These are phyloP conservation scores for Sebastes melanostomus DNA, from an alignment of 2,797 vertebrate species.

Conservation along the genomic window DNA sequence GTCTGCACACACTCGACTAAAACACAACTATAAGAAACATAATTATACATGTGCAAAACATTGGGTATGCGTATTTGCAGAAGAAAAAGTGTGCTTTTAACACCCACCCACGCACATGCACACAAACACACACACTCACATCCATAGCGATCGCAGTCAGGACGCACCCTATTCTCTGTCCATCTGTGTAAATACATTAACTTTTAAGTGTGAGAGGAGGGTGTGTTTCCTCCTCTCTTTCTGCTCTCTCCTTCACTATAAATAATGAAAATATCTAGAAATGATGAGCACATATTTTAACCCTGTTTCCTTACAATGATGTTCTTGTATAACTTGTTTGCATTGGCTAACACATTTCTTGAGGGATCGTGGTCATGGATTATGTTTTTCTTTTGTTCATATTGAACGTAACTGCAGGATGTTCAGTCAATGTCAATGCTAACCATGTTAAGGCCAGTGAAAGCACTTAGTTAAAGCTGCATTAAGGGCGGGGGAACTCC, in stretches of 20 bases:
- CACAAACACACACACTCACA: not conserved
- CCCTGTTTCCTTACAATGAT: not conserved
- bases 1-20: not conserved
- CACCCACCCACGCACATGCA: not conserved
- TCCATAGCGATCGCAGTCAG: not conserved
- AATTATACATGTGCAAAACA: not conserved
- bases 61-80: not conserved
- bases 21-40: not conserved
- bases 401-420: not conserved
- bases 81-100: not conserved
- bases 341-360: not conserved
- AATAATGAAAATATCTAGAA: not conserved
- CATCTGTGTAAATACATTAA: conserved; percentile 55
- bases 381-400: too few species aligned
- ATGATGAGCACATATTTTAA: not conserved
- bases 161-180: not conserved
- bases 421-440: too few species aligned
- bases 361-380: too few species aligned
- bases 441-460: too few species aligned
- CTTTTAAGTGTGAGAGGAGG: conserved; percentile 8
- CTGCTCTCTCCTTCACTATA: too few species aligned
- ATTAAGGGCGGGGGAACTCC: too few species aligned
- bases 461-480: too few species aligned
- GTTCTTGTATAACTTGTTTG: not conserved
- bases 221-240: not conserved